Evolutionary conservation across 2,113 vertebrate genomes (phyloP).

Genomic region (Neodon shergylaensis): DNA sequence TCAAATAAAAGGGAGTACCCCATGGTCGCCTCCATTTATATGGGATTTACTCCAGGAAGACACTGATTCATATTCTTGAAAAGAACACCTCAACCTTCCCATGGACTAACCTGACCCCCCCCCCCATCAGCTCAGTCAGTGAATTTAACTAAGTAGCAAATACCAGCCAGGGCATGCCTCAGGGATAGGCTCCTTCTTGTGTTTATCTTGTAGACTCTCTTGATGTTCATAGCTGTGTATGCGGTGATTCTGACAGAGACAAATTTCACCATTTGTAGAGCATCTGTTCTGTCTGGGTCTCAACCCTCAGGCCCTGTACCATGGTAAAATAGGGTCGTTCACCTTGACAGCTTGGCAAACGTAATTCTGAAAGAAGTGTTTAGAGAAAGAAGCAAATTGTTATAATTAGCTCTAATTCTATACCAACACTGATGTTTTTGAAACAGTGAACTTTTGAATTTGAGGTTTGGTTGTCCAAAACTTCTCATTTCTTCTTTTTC

Average conservation of each 20-base stretch:
- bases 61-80: not conserved
- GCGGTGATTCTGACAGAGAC: slow-evolving; percentile 35
- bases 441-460: slow-evolving; percentile 14
- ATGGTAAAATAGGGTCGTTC: slow-evolving; percentile 57
- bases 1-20: not conserved
- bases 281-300: slow-evolving; percentile 59
- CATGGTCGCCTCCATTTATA: not conserved
- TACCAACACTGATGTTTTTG: slow-evolving; percentile 33
- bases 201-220: not conserved
- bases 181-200: not conserved
- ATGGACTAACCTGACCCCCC: not conserved
- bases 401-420: slow-evolving; percentile 54
- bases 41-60: not conserved
- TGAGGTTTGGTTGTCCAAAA: not conserved
- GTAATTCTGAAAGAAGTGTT: slow-evolving; percentile 67
- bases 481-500: slow-evolving; percentile 8
- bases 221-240: not conserved
- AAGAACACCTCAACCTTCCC: not conserved
- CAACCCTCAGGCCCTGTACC: not conserved
- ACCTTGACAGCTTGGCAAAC: slow-evolving; percentile 56
- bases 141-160: not conserved
- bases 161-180: not conserved
- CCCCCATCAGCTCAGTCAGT: not conserved
- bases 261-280: slow-evolving; percentile 20
- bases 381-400: slow-evolving; percentile 53